These are phyloP conservation scores for Idaea aversata DNA, from an alignment of 2,888 invertebrate species.

Conservation along the genomic window DNA sequence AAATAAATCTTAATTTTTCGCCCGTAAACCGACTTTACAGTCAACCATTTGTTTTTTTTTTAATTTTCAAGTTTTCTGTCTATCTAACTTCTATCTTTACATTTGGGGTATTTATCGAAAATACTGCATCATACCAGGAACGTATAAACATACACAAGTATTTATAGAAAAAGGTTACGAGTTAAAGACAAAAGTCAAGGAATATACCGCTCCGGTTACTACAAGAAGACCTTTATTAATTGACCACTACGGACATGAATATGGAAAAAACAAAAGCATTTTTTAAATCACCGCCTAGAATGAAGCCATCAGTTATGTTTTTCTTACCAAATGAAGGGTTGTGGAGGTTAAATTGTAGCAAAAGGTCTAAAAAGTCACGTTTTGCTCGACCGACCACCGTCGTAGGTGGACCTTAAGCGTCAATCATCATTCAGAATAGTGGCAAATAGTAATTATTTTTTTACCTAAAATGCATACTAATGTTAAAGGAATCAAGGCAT, in stretches of 20 bases:
- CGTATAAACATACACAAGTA: no score
- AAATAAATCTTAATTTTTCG: no score
- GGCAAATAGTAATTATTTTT: conserved; percentile 5
- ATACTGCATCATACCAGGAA: no score
- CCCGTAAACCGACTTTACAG: no score
- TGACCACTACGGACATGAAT: not conserved
- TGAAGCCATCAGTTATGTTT: conserved; percentile 54
- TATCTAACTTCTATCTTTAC: no score
- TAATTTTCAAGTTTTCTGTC: no score
- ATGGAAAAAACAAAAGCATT: conserved; percentile 4
- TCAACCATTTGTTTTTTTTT: no score
- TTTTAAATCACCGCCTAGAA: conserved; percentile 23
- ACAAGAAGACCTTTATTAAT: no score
- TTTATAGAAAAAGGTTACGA: no score
- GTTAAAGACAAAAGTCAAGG: no score
- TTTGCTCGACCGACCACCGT: conserved; percentile 57
- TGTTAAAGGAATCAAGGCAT: not conserved
- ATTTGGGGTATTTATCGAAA: no score
- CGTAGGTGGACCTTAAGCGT: conserved; percentile 60
- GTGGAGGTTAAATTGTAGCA: conserved; percentile 36
- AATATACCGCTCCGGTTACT: no score
- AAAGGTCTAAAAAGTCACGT: conserved; percentile 44
- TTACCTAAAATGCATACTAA: not conserved
- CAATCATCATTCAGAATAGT: conserved; percentile 49
- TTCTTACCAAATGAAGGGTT: conserved; percentile 57